These are phyloP conservation scores for Chesias legatella DNA, from an alignment of 2,888 invertebrate genomes.

Conservation along the genomic window DNA sequence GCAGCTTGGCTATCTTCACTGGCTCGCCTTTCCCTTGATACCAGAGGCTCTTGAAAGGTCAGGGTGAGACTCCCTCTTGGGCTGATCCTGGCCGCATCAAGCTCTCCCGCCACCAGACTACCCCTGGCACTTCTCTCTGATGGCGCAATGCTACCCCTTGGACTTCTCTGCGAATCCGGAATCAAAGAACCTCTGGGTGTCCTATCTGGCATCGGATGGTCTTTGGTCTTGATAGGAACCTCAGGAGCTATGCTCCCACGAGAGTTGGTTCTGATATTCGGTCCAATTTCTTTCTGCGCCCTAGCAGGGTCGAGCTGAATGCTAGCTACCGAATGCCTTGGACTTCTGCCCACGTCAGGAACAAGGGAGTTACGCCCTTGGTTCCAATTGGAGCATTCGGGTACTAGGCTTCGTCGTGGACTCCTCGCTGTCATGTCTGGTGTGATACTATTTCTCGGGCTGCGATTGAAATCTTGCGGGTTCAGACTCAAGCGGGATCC, in stretches of 20 bases:
- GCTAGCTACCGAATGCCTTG: conserved; percentile 79
- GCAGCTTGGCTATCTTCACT: conserved; percentile 80
- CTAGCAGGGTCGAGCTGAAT: conserved; percentile 69
- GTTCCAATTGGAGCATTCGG: conserved; percentile 77
- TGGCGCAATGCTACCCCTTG: conserved; percentile 82
- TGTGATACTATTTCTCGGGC: conserved; percentile 73
- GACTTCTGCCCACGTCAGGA: conserved; percentile 81
- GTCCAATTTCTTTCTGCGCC: conserved; percentile 70
- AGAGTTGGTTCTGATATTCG: conserved; percentile 79
- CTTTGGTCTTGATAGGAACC: conserved; percentile 57
- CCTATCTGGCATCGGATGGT: conserved; percentile 58
- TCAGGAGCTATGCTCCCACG: conserved; percentile 79
- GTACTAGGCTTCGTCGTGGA: conserved; percentile 81
- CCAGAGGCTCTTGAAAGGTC: conserved; percentile 82
- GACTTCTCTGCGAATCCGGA: conserved; percentile 79
- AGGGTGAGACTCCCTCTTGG: conserved; percentile 81
- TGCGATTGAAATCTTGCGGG: conserved; percentile 78
- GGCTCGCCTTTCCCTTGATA: conserved; percentile 76
- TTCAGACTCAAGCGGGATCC: conserved; percentile 80
- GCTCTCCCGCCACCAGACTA: conserved; percentile 59
- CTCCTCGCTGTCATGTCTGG: conserved; percentile 74
- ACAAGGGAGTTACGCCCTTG: conserved; percentile 82
- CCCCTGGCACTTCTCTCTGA: conserved; percentile 72
- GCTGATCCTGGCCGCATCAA: conserved; percentile 66
- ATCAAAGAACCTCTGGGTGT: conserved; percentile 82